Base-by-base conservation (phyloP, 2,888 invertebrate genomes). In the Calliopum simillimum region DNA sequence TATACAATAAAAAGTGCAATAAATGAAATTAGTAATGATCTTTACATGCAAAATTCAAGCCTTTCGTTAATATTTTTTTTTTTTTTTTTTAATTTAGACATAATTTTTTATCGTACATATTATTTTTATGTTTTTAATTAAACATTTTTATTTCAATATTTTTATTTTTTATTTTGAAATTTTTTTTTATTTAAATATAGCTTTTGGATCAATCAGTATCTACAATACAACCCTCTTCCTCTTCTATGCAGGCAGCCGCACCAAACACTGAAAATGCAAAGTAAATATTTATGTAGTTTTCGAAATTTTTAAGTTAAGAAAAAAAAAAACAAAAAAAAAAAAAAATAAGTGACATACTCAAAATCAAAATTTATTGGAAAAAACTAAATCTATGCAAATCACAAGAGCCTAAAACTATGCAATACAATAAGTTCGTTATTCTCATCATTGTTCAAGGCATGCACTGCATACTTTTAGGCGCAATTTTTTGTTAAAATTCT, bases 201-300 rank as follows among this genome's bases (percentile, higher is more conserved):
- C 90, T 91, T 89, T 89, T 91, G 90, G 91, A 91, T 88, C 89
- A 88, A 85, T 87, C 88, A 79, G 86, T 87, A 81, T 84, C 88
- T 80, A 88, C 88, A 84, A 87, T 88, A 47, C 67, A 58, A 80
- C 86, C 80, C 76, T 79, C 85, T 79, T 82, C 84, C 79, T 84
- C 88, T 85, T 88, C 88, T 86, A 86, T 83, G 84, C 84, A 86
- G 85, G 84, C 87, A 80, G 86, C 87, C 81, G 84, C 88, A 84
- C 87, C 87, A 84, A 87, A 85, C 85, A 88, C 86, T 84, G 88
- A 88, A 82, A 86, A 87, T 85, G 88, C 88, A 89, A 90, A 89
- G 90, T 90, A 90, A 90, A 89, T 90, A 90, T 88, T 84, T 80
- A 80, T 78, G 80, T 84, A 81, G 82, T 82, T 82, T 79, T 75